Percentiles rank a stretch among this genome's conserved stretches.
phyloP scores from a whole-genome alignment of 1,140 invertebrate species.

The Pseudachorutes palmiensis region DNA sequence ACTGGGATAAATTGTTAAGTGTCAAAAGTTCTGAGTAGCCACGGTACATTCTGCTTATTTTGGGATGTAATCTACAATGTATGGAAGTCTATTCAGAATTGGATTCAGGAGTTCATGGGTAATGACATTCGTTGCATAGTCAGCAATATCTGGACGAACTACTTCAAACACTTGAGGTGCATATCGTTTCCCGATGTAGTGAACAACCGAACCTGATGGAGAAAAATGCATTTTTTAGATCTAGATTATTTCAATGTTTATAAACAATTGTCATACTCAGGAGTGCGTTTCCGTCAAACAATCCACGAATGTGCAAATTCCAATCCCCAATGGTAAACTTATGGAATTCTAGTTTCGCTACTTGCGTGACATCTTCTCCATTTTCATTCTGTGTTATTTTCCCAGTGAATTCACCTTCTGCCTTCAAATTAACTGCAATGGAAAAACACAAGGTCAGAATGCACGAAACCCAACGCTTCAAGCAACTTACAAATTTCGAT shows the following conservation, averaged over 20 bases:
- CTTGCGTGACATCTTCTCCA: background rate
- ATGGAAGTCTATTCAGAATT: background rate
- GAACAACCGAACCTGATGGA: background rate
- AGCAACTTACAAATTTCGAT: constrained; percentile 11
- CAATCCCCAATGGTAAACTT: background rate
- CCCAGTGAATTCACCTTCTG: background rate
- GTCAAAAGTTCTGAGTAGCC: too few relatives aligned
- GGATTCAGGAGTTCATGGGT: background rate
- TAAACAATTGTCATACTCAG: background rate
- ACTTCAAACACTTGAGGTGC: constrained; percentile 7
- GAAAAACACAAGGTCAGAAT: background rate
- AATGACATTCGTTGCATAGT: background rate
- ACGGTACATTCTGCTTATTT: too few relatives aligned
- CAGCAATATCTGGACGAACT: background rate
- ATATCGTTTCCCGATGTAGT: constrained; percentile 3
- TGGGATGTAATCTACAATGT: background rate
- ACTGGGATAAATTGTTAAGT: too few relatives aligned
- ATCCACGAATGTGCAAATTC: background rate
- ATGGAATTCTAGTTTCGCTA: background rate
- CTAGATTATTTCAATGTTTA: background rate
- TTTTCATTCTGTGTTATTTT: background rate
- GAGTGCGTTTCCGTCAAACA: background rate
- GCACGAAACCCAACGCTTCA: background rate
- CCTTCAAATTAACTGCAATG: constrained; percentile 1
- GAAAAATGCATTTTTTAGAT: background rate